A percentile compares a stretch with the other conserved stretches of the same genome.
These are phyloP conservation scores for Gorsachius magnificus DNA, from an alignment of 2,797 vertebrate genomes.

Conservation along the genomic window DNA sequence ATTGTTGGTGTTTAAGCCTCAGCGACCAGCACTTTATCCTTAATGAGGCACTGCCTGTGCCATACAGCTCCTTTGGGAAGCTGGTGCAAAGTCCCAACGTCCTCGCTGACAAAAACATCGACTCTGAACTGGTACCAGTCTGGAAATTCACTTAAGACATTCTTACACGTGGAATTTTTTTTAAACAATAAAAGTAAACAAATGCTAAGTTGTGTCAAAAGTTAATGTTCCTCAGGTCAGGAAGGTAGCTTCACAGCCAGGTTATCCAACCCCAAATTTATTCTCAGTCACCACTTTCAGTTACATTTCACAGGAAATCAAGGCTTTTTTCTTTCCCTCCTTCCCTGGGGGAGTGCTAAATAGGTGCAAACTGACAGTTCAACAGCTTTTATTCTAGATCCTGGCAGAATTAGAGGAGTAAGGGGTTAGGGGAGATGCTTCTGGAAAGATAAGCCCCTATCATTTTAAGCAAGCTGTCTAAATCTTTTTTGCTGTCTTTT, in stretches of 20 bases:
- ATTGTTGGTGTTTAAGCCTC: not conserved
- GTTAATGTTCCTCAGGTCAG: not conserved
- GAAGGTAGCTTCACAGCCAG: not conserved
- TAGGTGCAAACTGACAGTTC: not conserved
- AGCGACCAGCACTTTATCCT: fast-evolving
- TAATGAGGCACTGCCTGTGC: not conserved
- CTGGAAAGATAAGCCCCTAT: not conserved
- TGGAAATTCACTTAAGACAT: not conserved
- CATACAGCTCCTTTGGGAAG: fast-evolving
- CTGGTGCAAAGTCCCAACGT: fast-evolving
- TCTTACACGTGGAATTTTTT: not conserved
- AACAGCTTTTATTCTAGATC: not conserved
- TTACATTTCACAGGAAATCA: not conserved
- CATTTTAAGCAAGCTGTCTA: not conserved
- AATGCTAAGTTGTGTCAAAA: not conserved
- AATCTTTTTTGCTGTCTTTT: not conserved
- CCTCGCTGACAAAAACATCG: not conserved
- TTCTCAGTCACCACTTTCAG: not conserved
- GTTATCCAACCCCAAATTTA: not conserved
- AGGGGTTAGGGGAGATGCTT: not conserved
- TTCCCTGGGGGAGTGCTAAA: no score
- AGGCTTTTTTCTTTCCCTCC: not conserved
- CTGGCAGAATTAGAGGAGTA: not conserved
- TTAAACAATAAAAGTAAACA: no score
- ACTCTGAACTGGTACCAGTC: not conserved